Evolutionary conservation across 2,888 invertebrate genomes (phyloP).

Genomic region (Pammene fasciana): DNA sequence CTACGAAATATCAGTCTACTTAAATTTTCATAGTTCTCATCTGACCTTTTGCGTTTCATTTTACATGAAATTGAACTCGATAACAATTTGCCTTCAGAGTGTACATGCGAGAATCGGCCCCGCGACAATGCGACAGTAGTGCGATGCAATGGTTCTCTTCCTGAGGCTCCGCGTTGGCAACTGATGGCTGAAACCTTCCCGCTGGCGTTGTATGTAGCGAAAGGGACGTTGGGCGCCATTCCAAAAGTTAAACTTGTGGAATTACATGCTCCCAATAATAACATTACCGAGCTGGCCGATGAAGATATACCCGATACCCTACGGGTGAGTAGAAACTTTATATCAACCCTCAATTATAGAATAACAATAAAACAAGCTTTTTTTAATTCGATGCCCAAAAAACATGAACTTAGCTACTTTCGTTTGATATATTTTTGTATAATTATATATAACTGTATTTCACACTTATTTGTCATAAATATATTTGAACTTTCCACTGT

Average conservation of each 20-base stretch:
- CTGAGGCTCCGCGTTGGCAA: slow-evolving; percentile 38
- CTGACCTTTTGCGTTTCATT: too few relatives aligned
- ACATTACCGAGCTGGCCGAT: slow-evolving; percentile 1
- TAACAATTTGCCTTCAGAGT: not conserved
- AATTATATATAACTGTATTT: too few relatives aligned
- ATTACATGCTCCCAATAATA: slow-evolving; percentile 23
- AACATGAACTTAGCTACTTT: too few relatives aligned
- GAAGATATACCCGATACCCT: slow-evolving; percentile 12
- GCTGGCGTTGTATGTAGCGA: slow-evolving; percentile 13
- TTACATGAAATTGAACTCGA: too few relatives aligned
- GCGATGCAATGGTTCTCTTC: slow-evolving; percentile 40
- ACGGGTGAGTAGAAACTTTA: slow-evolving; percentile 6
- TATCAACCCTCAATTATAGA: not conserved
- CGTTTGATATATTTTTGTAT: too few relatives aligned
- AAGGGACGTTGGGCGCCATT: not conserved
- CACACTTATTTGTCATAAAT: too few relatives aligned
- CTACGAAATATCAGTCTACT: too few relatives aligned
- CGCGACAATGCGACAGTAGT: slow-evolving; percentile 46
- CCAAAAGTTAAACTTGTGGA: slow-evolving; percentile 7
- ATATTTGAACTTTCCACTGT: too few relatives aligned
- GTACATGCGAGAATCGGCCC: slow-evolving; percentile 19
- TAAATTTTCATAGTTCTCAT: too few relatives aligned
- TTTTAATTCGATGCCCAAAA: too few relatives aligned
- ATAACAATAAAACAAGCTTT: too few relatives aligned
- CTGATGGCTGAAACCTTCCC: slow-evolving; percentile 34